phyloP scores from a whole-genome alignment of 2,888 invertebrate species.

The Gortyna flavago region DNA sequence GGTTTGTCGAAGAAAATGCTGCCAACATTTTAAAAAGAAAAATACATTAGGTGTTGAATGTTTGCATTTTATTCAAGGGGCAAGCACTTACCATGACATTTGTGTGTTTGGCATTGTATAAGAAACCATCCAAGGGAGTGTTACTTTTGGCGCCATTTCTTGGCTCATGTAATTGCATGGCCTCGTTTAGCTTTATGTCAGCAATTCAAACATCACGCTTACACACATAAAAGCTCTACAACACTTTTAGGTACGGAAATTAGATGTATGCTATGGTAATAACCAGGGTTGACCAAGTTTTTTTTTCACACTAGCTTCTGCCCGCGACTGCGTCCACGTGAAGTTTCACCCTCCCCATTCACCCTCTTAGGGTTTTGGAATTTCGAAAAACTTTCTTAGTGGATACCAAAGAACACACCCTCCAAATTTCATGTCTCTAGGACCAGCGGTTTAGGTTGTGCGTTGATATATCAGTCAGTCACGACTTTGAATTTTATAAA shows the following conservation, averaged over 20 bases:
- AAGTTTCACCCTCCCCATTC: no score
- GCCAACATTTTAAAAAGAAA: conserved; percentile 38
- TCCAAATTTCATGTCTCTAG: no score
- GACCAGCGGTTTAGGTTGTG: no score
- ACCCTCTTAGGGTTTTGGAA: no score
- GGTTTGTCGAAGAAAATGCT: conserved; percentile 28
- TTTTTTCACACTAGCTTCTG: no score
- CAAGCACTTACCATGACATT: conserved; percentile 38
- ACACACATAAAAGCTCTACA: not conserved
- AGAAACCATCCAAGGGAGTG: conserved; percentile 42
- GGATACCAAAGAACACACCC: no score
- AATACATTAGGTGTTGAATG: conserved; percentile 46
- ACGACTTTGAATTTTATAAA: no score
- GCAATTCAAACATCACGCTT: conserved; percentile 21
- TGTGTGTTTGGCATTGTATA: conserved; percentile 61
- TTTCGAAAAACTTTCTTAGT: no score
- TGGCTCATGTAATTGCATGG: conserved; percentile 47
- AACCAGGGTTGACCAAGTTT: not conserved
- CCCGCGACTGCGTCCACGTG: no score
- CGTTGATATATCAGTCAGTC: no score
- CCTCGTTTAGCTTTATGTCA: conserved; percentile 53
- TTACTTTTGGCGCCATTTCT: conserved; percentile 49
- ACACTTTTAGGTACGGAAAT: not conserved
- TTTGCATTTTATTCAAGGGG: conserved; percentile 44
- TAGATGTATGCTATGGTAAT: not conserved